Conservation (phyloP, 2,888 invertebrate species). For the Drosophila prolongata region DNA sequence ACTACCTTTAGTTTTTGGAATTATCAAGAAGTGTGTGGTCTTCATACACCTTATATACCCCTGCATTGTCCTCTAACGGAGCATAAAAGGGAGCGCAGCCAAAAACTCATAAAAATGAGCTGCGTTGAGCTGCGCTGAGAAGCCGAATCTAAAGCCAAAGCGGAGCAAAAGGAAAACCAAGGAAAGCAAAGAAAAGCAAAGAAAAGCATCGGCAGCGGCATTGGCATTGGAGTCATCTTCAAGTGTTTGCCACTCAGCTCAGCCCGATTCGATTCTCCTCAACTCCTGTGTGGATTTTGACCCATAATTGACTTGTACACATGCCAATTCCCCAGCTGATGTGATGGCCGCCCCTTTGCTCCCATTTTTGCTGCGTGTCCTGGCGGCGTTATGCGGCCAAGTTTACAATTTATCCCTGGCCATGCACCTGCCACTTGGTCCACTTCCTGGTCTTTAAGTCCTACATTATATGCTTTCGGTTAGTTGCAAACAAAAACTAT, state of each 20-base stretch:
- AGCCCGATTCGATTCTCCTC: conserved; percentile 27
- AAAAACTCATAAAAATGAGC: conserved; percentile 53
- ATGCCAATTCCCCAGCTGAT: conserved; percentile 56
- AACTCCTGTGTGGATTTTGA: conserved; percentile 76
- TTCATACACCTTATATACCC: conserved; percentile 24
- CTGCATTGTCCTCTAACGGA: conserved; percentile 2
- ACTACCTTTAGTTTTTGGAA: conserved; percentile 4
- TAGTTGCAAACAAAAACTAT: conserved; percentile 33
- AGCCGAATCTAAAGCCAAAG: not conserved
- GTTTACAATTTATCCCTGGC: conserved; percentile 43
- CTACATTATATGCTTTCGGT: conserved; percentile 14
- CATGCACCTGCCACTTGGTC: conserved; percentile 13
- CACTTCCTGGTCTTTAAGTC: conserved; percentile 28
- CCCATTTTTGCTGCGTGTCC: conserved; percentile 57
- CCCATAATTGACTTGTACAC: conserved; percentile 81
- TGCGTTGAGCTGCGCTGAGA: conserved; percentile 20
- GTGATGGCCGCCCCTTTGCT: conserved; percentile 24
- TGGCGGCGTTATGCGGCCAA: conserved; percentile 55
- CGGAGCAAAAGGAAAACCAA: not conserved
- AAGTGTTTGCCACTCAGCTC: conserved; percentile 46
- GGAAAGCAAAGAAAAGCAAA: conserved; percentile 10
- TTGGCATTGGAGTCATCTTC: conserved; percentile 40
- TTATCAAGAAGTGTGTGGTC: conserved; percentile 17
- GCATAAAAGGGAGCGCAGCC: conserved; percentile 21
- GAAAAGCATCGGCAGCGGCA: conserved; percentile 6